A percentile compares a stretch with the other conserved stretches of the same genome.
phyloP scores from a whole-genome alignment of 2,888 invertebrate species.

The Muschampia plurimacula region DNA sequence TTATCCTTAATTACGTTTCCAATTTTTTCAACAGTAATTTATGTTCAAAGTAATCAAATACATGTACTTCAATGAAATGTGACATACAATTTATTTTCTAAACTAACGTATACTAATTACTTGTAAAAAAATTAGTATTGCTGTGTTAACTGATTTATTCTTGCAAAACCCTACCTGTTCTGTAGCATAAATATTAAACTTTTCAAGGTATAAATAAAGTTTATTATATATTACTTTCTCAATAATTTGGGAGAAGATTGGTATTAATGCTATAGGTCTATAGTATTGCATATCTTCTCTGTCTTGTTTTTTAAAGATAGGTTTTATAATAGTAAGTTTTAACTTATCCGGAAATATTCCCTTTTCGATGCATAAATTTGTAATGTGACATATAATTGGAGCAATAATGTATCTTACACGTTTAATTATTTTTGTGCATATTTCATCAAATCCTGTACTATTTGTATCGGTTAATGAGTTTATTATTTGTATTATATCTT shows the following conservation, averaged over 20 bases:
- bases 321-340: background rate
- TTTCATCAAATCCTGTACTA: background rate
- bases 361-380: background rate
- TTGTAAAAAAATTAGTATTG: too few species aligned
- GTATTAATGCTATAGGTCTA: background rate
- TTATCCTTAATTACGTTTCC: too few species aligned
- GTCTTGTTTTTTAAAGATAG: background rate
- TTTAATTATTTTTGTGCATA: background rate
- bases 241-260: background rate
- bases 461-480: background rate
- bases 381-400: background rate
- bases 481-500: background rate
- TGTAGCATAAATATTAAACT: too few species aligned
- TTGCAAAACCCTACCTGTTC: too few species aligned
- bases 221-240: background rate
- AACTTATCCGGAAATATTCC: background rate
- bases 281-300: background rate
- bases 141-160: too few species aligned
- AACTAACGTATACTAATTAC: too few species aligned
- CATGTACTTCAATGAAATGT: too few species aligned
- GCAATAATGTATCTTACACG: background rate
- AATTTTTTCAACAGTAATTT: too few species aligned
- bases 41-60: too few species aligned
- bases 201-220: background rate
- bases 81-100: too few species aligned